Conservation (phyloP, 2,797 vertebrate species). For the Danionella dracula region DNA sequence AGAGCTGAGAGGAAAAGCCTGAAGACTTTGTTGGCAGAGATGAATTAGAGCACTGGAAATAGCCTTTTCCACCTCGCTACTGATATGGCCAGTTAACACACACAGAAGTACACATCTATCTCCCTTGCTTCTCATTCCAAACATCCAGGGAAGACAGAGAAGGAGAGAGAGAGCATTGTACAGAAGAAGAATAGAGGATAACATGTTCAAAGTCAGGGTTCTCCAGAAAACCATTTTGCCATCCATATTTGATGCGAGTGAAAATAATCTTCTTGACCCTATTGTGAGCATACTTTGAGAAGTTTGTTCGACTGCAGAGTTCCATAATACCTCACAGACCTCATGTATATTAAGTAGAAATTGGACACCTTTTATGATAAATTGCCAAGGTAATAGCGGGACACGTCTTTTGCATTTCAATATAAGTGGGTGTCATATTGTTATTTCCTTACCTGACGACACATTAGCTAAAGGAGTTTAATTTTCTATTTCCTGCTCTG, state of each 20-base stretch:
- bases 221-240: slow-evolving; percentile 74
- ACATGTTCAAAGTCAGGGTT: slow-evolving; percentile 71
- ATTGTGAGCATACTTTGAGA: slow-evolving; percentile 81
- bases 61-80: slow-evolving; percentile 61
- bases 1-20: slow-evolving; percentile 52
- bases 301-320: slow-evolving; percentile 79
- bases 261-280: slow-evolving; percentile 83
- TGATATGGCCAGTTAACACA: slow-evolving; percentile 61
- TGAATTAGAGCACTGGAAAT: slow-evolving; percentile 72
- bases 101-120: slow-evolving; percentile 27
- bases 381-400: slow-evolving; percentile 86
- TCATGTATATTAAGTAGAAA: slow-evolving; percentile 95
- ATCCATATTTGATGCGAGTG: slow-evolving; percentile 65
- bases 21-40: slow-evolving; percentile 70
- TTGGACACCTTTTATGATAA: slow-evolving; percentile 85
- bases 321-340: slow-evolving; percentile 87
- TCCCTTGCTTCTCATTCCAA: slow-evolving; percentile 54
- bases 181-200: slow-evolving; percentile 57
- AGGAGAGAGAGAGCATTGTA: slow-evolving; percentile 61
- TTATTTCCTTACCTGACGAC: slow-evolving; percentile 89
- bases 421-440: slow-evolving; percentile 86
- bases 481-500: slow-evolving; percentile 70
- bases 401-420: slow-evolving; percentile 97
- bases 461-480: slow-evolving; percentile 93
- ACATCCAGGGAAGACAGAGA: slow-evolving; percentile 53